Evolutionary conservation across 2,888 invertebrate species (phyloP).

Genomic region (Xestia xanthographa): DNA sequence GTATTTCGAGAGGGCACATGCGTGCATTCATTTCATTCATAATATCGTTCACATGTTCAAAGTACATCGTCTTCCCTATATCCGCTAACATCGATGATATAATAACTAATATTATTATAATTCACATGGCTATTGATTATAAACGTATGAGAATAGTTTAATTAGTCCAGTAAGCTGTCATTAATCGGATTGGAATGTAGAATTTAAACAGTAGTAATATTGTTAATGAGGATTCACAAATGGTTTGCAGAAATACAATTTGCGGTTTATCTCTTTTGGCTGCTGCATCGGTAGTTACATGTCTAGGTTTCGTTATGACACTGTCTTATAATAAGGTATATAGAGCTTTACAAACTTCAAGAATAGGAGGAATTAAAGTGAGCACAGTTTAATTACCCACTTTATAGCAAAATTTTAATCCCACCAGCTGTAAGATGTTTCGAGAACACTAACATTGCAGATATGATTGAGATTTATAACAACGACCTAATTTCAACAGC

Average conservation of each 20-base stretch:
- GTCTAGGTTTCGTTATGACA: background rate
- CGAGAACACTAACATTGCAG: conserved; percentile 1
- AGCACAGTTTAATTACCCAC: background rate
- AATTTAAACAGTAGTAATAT: conserved; percentile 11
- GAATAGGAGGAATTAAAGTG: background rate
- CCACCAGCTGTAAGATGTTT: conserved; percentile 1
- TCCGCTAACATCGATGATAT: conserved; percentile 16
- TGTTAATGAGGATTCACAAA: conserved; percentile 15
- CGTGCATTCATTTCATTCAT: conserved; percentile 85
- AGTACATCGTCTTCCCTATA: conserved; percentile 21
- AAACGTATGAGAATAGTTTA: conserved; percentile 2
- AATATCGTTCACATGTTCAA: conserved; percentile 65
- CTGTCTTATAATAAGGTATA: background rate
- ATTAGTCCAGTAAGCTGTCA: conserved; percentile 11
- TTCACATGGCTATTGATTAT: conserved; percentile 25
- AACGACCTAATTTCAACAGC: conserved; percentile 22
- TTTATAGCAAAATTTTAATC: background rate
- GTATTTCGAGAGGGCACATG: conserved; percentile 78
- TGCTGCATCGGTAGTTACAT: background rate
- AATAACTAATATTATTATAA: conserved; percentile 8
- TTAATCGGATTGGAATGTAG: conserved; percentile 29
- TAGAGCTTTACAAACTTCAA: background rate
- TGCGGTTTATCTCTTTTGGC: conserved; percentile 16
- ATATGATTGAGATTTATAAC: conserved; percentile 33
- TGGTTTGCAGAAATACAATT: conserved; percentile 13